Percentiles rank a stretch among this genome's conserved stretches.
These are phyloP conservation scores for Erpetoichthys calabaricus DNA, from an alignment of 2,797 vertebrate genomes.

Conservation along the genomic window DNA sequence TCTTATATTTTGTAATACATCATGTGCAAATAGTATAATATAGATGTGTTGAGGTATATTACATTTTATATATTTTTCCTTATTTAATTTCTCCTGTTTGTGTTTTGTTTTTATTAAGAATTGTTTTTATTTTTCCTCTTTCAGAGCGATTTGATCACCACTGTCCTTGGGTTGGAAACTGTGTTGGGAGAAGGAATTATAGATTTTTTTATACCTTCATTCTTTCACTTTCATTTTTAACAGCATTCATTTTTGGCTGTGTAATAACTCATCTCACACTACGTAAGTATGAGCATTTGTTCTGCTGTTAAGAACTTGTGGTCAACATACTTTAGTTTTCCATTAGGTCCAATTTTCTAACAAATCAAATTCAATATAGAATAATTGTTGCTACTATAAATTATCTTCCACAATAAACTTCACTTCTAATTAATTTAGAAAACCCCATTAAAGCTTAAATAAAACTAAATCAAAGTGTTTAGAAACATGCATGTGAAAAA, in stretches of 20 bases:
- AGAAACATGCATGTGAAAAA: no score
- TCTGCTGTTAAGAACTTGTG: neutral
- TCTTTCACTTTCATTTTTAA: conserved; percentile 86
- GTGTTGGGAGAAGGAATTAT: conserved; percentile 89
- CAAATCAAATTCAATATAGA: no score
- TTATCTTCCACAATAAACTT: no score
- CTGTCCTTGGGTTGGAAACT: conserved; percentile 96
- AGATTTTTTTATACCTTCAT: conserved; percentile 94
- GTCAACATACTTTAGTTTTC: neutral
- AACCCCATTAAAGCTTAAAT: no score
- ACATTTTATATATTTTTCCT: neutral
- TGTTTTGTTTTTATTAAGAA: neutral
- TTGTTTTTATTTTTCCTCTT: conserved; percentile 1
- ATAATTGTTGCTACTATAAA: no score
- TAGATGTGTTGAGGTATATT: no score
- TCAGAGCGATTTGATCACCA: conserved; percentile 91
- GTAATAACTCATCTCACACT: conserved; percentile 84
- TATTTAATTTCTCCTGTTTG: neutral
- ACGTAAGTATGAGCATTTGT: conserved; percentile 55
- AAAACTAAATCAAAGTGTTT: no score
- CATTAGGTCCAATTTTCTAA: no score
- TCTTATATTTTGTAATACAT: no score
- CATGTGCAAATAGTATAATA: no score
- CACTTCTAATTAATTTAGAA: no score
- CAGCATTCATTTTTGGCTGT: conserved; percentile 88